A percentile compares a stretch with the other conserved stretches of the same genome.
phyloP scores from a whole-genome alignment of 2,113 vertebrate species.

The Scatophagus argus region DNA sequence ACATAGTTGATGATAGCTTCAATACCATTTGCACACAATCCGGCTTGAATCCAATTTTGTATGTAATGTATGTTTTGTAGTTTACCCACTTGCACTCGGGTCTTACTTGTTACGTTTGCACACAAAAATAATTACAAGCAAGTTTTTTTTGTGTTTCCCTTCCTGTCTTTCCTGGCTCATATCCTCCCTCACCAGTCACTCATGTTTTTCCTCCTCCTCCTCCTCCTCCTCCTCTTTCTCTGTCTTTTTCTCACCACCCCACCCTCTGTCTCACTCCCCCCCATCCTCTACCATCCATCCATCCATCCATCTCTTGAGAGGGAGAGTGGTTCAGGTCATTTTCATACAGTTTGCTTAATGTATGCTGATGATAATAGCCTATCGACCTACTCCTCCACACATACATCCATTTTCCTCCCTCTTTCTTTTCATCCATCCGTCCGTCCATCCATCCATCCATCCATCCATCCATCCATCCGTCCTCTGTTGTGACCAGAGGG shows the following conservation, averaged over 20 bases:
- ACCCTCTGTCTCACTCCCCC: slow-evolving; percentile 10
- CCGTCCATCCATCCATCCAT: slow-evolving; percentile 38
- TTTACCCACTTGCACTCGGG: slow-evolving; percentile 18
- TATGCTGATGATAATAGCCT: slow-evolving; percentile 77
- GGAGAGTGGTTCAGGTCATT: slow-evolving; percentile 66
- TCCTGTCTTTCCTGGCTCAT: slow-evolving; percentile 28
- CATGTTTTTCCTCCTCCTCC: slow-evolving; percentile 42
- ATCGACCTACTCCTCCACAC: slow-evolving; percentile 73
- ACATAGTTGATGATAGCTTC: slow-evolving; percentile 34
- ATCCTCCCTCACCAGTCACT: slow-evolving; percentile 38
- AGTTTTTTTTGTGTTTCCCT: slow-evolving; percentile 49
- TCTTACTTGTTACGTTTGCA: slow-evolving; percentile 7
- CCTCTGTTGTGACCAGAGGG: slow-evolving; percentile 56
- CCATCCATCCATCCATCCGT: slow-evolving; percentile 38
- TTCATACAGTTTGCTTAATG: slow-evolving; percentile 73
- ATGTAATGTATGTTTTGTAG: slow-evolving; percentile 28
- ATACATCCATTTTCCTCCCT: slow-evolving; percentile 54
- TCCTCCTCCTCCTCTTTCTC: slow-evolving; percentile 1
- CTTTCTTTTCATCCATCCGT: slow-evolving; percentile 37
- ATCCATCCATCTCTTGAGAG: slow-evolving; percentile 40
- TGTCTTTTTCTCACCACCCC: neutral
- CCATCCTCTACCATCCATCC: slow-evolving; percentile 26
- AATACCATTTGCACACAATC: slow-evolving; percentile 45
- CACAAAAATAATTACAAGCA: slow-evolving; percentile 38
- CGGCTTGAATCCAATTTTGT: slow-evolving; percentile 46